Percentiles rank a stretch among this genome's conserved stretches.
These are phyloP conservation scores for Heteromurus nitidus DNA, from an alignment of 2,888 invertebrate species.

Conservation along the genomic window DNA sequence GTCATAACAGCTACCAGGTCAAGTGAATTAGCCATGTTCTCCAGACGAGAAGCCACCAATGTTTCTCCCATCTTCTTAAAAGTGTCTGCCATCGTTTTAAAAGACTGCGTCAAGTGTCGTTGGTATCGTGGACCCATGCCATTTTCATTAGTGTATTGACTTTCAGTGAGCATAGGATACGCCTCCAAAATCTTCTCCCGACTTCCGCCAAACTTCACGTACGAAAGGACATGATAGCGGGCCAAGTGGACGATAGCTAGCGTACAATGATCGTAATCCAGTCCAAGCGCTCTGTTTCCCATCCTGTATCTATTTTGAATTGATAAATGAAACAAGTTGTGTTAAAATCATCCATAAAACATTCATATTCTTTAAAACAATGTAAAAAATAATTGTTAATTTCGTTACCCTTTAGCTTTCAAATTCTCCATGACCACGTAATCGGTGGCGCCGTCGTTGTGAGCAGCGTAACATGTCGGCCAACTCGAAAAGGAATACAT, in stretches of 20 bases:
- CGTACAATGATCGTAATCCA: slow-evolving; percentile 65
- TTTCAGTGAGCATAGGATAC: slow-evolving; percentile 67
- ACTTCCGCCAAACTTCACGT: slow-evolving; percentile 69
- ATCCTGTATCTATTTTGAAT: slow-evolving; percentile 47
- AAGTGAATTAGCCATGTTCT: slow-evolving; percentile 24
- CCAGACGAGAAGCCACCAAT: slow-evolving; percentile 22
- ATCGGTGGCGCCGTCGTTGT: too few species aligned
- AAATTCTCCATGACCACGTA: slow-evolving; percentile 68
- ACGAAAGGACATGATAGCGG: slow-evolving; percentile 69
- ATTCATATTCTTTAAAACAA: too few species aligned
- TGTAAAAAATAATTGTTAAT: too few species aligned
- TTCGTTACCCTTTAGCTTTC: slow-evolving; percentile 57
- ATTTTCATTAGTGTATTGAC: slow-evolving; percentile 57
- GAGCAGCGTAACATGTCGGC: too few species aligned
- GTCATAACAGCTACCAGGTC: too few species aligned
- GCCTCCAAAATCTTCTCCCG: slow-evolving; percentile 63
- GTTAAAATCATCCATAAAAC: too few species aligned
- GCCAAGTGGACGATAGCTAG: slow-evolving; percentile 66
- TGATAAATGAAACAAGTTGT: too few species aligned
- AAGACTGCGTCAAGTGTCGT: slow-evolving; percentile 32
- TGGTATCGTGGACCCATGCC: slow-evolving; percentile 40
- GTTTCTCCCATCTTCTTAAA: slow-evolving; percentile 37
- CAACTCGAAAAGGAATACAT: too few species aligned
- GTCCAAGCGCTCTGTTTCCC: slow-evolving; percentile 63
- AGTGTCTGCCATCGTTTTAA: slow-evolving; percentile 37